Evolutionary conservation across 2,888 invertebrate species (phyloP).

Genomic region (Carcina quercana): DNA sequence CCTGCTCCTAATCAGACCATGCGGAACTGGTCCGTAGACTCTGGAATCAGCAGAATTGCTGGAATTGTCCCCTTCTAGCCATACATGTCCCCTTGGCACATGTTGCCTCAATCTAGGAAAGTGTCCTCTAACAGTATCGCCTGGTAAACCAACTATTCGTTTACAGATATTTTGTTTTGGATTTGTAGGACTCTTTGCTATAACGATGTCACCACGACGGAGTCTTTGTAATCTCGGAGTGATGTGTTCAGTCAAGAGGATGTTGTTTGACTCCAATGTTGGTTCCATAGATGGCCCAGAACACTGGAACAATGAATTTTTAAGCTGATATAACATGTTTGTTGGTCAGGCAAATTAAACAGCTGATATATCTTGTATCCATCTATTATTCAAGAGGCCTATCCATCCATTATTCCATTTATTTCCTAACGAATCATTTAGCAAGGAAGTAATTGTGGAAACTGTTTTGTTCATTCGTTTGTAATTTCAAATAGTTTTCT

Average conservation of each 20-base stretch:
- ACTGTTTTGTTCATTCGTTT: too few species aligned
- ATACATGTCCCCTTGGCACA: conserved; percentile 90
- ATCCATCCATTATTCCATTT: too few species aligned
- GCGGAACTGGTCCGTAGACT: conserved; percentile 90
- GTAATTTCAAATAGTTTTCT: too few species aligned
- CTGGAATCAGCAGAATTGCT: conserved; percentile 91
- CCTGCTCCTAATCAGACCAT: conserved; percentile 86
- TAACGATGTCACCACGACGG: conserved; percentile 87
- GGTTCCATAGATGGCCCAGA: conserved; percentile 96
- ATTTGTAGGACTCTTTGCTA: conserved; percentile 86
- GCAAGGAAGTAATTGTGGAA: too few species aligned
- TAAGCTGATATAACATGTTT: background rate
- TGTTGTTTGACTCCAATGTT: conserved; percentile 86
- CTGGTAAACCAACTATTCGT: conserved; percentile 84
- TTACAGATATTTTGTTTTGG: conserved; percentile 90
- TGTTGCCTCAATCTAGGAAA: conserved; percentile 59
- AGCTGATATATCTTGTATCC: too few species aligned
- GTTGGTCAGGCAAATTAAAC: background rate
- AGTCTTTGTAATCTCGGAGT: conserved; percentile 77
- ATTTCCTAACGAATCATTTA: too few species aligned
- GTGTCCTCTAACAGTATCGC: conserved; percentile 77
- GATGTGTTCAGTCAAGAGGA: conserved; percentile 88
- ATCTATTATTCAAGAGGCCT: too few species aligned
- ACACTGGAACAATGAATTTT: conserved; percentile 76
- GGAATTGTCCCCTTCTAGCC: conserved; percentile 94